A percentile compares a stretch with the other conserved stretches of the same genome.
phyloP scores from a whole-genome alignment of 2,888 invertebrate genomes.

The Ichneumoninae sp. region DNA sequence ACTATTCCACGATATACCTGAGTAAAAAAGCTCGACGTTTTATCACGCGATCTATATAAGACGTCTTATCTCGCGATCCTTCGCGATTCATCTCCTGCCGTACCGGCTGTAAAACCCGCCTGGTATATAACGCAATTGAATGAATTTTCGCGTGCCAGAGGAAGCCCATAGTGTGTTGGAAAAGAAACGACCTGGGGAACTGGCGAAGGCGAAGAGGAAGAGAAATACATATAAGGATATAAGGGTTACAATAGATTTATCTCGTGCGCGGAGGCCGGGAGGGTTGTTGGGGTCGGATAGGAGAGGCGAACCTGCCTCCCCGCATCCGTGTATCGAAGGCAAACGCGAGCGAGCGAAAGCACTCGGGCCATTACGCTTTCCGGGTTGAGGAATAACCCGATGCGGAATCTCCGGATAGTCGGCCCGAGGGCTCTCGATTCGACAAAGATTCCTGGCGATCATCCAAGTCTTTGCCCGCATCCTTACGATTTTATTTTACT shows the following conservation, averaged over 20 bases:
- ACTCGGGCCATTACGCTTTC: conserved; percentile 59
- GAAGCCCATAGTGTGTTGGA: neutral
- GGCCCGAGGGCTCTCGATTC: conserved; percentile 52
- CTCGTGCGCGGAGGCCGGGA: neutral
- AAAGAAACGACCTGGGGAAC: neutral
- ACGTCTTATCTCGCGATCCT: conserved; percentile 28
- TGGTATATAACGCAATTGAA: conserved; percentile 34
- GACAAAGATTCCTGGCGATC: conserved; percentile 50
- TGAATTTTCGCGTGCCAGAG: conserved; percentile 31
- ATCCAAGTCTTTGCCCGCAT: conserved; percentile 51
- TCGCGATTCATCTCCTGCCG: conserved; percentile 27
- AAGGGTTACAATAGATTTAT: conserved; percentile 43
- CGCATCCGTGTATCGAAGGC: conserved; percentile 64
- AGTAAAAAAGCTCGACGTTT: conserved; percentile 12
- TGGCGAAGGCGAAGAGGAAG: neutral
- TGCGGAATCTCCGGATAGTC: conserved; percentile 70
- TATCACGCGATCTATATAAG: conserved; percentile 6
- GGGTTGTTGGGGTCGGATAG: neutral
- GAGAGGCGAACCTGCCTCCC: conserved; percentile 30
- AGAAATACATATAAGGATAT: conserved; percentile 25
- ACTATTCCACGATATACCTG: neutral
- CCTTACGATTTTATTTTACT: neutral
- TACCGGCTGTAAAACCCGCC: neutral
- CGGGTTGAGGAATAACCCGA: conserved; percentile 68
- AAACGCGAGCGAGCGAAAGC: conserved; percentile 60